These are phyloP conservation scores for Zoanthus gigantus DNA, from an alignment of 92 coral and sea anemone genomes.

Conservation along the genomic window DNA sequence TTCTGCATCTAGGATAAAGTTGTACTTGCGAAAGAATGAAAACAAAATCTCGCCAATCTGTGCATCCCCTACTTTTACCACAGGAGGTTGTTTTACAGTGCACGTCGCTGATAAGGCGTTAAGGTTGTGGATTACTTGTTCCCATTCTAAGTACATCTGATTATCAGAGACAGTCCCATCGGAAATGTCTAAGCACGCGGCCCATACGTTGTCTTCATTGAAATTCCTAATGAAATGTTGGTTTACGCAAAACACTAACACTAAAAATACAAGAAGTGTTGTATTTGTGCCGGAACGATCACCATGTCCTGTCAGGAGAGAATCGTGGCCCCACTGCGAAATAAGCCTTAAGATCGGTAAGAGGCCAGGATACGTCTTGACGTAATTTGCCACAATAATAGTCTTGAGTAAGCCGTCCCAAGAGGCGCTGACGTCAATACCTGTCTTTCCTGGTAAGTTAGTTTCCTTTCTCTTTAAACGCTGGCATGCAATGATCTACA, in stretches of 20 bases:
- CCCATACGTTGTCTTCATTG: constrained; percentile 52
- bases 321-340: constrained; percentile 84
- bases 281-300: constrained; percentile 75
- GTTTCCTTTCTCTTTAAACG: background rate
- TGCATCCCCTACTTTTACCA: constrained; percentile 58
- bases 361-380: constrained; percentile 81
- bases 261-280: constrained; percentile 77
- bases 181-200: constrained; percentile 52
- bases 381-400: constrained; percentile 70
- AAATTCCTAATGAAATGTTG: constrained; percentile 64
- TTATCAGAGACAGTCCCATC: constrained; percentile 54
- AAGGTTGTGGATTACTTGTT: constrained; percentile 35
- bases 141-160: constrained; percentile 53
- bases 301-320: constrained; percentile 84
- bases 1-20: constrained; percentile 51
- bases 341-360: constrained; percentile 82
- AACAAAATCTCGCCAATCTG: constrained; percentile 79
- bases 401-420: constrained; percentile 74
- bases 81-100: background rate
- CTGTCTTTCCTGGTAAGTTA: constrained; percentile 25
- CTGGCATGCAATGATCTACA: constrained; percentile 25
- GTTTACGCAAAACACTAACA: constrained; percentile 74
- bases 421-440: constrained; percentile 79
- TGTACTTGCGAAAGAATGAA: constrained; percentile 77
- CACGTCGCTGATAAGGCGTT: background rate